A percentile compares a stretch with the other conserved stretches of the same genome.
These are phyloP conservation scores for Gymnoscelis rufifasciata DNA, from an alignment of 2,888 invertebrate genomes.

Conservation along the genomic window DNA sequence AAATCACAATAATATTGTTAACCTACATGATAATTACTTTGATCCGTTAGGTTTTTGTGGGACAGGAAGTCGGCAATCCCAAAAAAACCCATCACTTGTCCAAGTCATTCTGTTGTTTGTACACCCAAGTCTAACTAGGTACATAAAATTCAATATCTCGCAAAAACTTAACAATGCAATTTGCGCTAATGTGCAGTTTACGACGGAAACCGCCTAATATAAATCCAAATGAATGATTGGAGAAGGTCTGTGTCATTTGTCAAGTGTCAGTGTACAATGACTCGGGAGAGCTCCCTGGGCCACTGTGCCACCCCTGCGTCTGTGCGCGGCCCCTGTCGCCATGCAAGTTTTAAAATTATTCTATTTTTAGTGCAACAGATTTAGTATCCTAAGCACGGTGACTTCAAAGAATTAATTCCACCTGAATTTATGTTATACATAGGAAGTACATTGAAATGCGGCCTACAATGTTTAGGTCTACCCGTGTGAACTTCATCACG, in stretches of 20 bases:
- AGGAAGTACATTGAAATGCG: constrained; percentile 78
- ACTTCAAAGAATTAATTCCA: constrained; percentile 75
- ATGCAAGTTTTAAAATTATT: constrained; percentile 64
- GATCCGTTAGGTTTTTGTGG: constrained; percentile 23
- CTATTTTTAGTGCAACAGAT: constrained; percentile 64
- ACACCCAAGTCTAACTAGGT: not conserved
- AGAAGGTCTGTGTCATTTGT: constrained; percentile 12
- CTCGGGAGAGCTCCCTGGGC: constrained; percentile 20
- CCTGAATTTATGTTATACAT: constrained; percentile 74
- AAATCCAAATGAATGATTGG: not conserved
- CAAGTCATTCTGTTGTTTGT: constrained; percentile 9
- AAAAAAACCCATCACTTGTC: constrained; percentile 13
- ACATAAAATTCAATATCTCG: not conserved
- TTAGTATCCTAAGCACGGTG: constrained; percentile 70
- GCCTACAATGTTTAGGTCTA: constrained; percentile 72
- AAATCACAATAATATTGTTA: constrained; percentile 30
- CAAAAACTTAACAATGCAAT: not conserved
- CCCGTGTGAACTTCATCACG: constrained; percentile 78
- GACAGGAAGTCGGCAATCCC: constrained; percentile 26
- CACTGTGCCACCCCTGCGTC: constrained; percentile 41
- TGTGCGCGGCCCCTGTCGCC: constrained; percentile 43
- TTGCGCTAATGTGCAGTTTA: constrained; percentile 2
- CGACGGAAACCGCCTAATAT: not conserved
- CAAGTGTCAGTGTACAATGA: constrained; percentile 10
- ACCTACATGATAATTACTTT: constrained; percentile 13